Conservation (phyloP, 2,113 vertebrate genomes). For the Isichthys henryi region DNA sequence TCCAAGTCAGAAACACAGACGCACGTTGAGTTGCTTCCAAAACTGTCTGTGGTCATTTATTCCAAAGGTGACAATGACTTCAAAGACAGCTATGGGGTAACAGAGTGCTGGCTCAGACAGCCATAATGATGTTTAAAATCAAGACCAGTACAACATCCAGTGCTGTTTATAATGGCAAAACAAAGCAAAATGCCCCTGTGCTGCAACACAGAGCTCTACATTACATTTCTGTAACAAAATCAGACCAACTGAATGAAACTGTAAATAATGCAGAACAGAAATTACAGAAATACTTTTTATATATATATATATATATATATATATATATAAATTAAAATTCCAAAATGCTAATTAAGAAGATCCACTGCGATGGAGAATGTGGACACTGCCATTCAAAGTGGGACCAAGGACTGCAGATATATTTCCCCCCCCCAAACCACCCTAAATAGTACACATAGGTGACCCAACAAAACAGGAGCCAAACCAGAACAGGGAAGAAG, state of each 20-base stretch:
- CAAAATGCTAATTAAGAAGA: background rate
- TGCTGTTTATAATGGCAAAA: background rate
- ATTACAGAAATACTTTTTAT: background rate
- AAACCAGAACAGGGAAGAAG: background rate
- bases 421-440: background rate
- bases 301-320: background rate
- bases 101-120: background rate
- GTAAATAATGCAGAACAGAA: background rate
- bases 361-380: background rate
- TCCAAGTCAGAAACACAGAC: constrained; percentile 3
- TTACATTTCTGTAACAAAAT: background rate
- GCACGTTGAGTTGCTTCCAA: constrained; percentile 12
- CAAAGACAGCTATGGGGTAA: background rate
- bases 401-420: background rate
- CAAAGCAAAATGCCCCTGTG: background rate
- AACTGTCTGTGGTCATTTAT: constrained; percentile 20
- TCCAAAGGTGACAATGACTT: background rate
- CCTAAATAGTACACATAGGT: background rate
- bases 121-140: background rate
- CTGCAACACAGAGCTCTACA: background rate
- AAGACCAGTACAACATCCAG: background rate
- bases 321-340: background rate
- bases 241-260: background rate
- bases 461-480: background rate
- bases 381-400: background rate